Evolutionary conservation across 1,140 invertebrate species (phyloP), one percentile per base, ranked within the genome.

Genomic region (Lordiphosa collinella): DNA sequence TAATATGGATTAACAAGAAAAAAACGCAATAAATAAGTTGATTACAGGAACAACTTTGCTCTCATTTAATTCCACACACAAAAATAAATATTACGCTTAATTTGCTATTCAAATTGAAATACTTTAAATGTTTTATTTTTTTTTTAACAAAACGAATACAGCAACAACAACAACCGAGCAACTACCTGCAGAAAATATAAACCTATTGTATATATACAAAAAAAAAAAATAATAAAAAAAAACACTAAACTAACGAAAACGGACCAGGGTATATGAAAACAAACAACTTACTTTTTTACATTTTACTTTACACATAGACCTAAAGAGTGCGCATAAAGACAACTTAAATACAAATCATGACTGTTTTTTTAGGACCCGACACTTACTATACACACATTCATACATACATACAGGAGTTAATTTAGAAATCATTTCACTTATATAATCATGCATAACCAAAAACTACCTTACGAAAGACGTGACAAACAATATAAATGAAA

Each of bases 151-250:
- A 40, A 51, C 37, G 49, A 50, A 16, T 36, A 9, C 18, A 59
- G 64, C 37, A 51, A 44, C 36, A 52, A 68, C 37, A 80, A 79
- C 74, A 80, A 78, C 74, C 74, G 60, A 80, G 38, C 56, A 75
- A 80, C 75, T 80, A 80, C 75, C 75, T 80, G 68, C 74, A 79
- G 63, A 62, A 62, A 49, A 70, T 59, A 55, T 54, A 66, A 46
- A 58, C 49, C 25, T 53, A 18, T 35, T 61, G 65, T 58, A 64
- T 46, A 73, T 67, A 54, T 73, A 79, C 41, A 36, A 57, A 74
- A 73, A 72, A 54, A 32, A 71, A 71, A 37, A 41, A 63, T 41
- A 48, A n/a, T 48, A 63, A 49, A 56, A 64, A 13, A 0, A 38
- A 16, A 50, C 36, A 60, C 32, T 50, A 51, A 54, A 53, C 44